phyloP scores from a whole-genome alignment of 1,140 invertebrate species.

The Apis laboriosa region DNA sequence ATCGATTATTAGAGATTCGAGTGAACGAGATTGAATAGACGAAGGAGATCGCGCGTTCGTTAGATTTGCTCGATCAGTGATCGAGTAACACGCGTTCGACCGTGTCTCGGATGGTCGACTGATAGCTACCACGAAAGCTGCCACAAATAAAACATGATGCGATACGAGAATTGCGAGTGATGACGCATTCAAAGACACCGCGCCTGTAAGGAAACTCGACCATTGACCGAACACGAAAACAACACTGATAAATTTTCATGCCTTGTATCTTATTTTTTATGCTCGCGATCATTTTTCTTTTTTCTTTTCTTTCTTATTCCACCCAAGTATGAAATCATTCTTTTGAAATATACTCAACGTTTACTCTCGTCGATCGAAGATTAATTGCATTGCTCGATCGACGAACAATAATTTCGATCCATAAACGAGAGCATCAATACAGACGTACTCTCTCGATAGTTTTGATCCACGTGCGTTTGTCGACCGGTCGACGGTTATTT shows the following conservation, averaged over 20 bases:
- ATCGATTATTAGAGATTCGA: not conserved
- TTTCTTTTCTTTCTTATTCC: too few species aligned
- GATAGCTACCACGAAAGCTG: not conserved
- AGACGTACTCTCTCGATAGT: not conserved
- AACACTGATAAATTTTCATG: not conserved
- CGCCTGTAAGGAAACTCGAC: not conserved
- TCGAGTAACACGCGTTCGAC: not conserved
- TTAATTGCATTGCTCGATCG: not conserved
- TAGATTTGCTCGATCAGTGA: constrained; percentile 7
- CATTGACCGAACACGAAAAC: not conserved
- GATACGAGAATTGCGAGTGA: not conserved
- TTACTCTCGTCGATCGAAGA: not conserved
- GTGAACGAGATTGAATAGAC: not conserved
- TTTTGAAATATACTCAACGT: too few species aligned
- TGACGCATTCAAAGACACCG: constrained; percentile 13
- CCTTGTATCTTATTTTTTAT: not conserved
- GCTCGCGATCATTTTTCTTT: too few species aligned
- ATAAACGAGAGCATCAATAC: not conserved
- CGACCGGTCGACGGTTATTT: not conserved
- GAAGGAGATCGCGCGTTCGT: not conserved
- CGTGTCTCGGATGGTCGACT: not conserved
- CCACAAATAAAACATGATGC: constrained; percentile 38
- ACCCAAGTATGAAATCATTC: too few species aligned
- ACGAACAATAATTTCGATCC: not conserved
- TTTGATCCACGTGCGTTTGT: not conserved